Conservation (phyloP, 2,113 vertebrate genomes). For the Rattus norvegicus region GRCr8 NC_086026.1:19943001-19943500, state of each 20-base stretch:
- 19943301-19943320: neutral
- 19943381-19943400: neutral
- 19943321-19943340: neutral
- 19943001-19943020: neutral
- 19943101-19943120: neutral
- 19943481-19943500: neutral
- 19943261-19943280: neutral
- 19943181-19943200: neutral
- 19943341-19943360: slow-evolving; percentile 31
- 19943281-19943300: neutral
- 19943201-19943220: neutral
- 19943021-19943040: neutral
- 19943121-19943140: neutral
- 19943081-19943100: neutral
- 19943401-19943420: neutral
- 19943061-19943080: neutral
- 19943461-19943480: neutral
- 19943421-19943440: neutral
- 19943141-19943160: neutral
- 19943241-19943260: neutral
- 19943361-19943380: neutral
- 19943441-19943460: slow-evolving; percentile 30
- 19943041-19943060: neutral
- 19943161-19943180: neutral
- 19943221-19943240: neutral